These are phyloP conservation scores for Nemopilema nomurai DNA, from an alignment of 30 jellyfish, hydroid and myxozoan species.

Conservation along the genomic window DNA sequence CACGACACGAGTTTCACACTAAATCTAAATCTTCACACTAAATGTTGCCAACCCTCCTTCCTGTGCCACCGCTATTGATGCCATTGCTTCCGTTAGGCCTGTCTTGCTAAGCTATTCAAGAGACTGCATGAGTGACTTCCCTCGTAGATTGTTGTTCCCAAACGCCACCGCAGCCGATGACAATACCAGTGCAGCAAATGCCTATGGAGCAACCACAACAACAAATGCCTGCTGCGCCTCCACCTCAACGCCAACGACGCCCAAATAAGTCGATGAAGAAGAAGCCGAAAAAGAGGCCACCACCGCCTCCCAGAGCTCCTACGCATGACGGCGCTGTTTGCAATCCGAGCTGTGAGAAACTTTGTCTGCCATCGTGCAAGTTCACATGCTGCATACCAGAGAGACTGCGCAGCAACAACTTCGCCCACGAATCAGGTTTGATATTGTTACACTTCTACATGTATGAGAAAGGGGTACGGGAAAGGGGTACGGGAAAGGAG, in stretches of 20 bases:
- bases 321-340: conserved; percentile 60
- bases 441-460: neutral
- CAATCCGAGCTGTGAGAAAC: conserved; percentile 84
- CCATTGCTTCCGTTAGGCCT: too few species aligned
- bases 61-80: too few species aligned
- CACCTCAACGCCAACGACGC: conserved; percentile 85
- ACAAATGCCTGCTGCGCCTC: conserved; percentile 61
- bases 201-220: conserved; percentile 47
- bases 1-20: too few species aligned
- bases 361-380: conserved; percentile 89
- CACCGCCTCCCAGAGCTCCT: conserved; percentile 43
- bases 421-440: conserved; percentile 82
- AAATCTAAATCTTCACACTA: too few species aligned
- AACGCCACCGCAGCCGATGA: conserved; percentile 42
- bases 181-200: conserved; percentile 33
- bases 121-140: too few species aligned
- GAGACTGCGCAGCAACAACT: conserved; percentile 68
- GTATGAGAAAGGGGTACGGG: neutral
- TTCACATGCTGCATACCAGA: conserved; percentile 89
- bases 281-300: conserved; percentile 37
- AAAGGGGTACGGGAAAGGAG: neutral
- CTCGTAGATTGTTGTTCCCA: conserved; percentile 53
- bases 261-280: conserved; percentile 42
- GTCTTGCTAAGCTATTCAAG: too few species aligned
- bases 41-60: too few species aligned